phyloP scores from a whole-genome alignment of 2,888 invertebrate genomes.

The Catocala fraxini region DNA sequence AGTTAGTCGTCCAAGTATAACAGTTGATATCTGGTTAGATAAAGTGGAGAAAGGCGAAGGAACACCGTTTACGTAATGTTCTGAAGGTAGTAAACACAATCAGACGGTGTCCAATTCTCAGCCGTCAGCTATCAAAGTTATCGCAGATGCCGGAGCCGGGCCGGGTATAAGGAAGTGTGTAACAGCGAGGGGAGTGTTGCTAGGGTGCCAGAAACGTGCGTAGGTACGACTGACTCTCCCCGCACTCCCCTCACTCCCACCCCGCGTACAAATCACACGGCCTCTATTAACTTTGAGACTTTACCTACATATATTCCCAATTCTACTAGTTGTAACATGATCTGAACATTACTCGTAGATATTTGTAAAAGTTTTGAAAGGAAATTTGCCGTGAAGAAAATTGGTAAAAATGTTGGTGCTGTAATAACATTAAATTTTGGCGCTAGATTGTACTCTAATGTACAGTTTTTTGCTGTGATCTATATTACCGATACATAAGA shows the following conservation, averaged over 20 bases:
- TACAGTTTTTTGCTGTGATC: too few relatives aligned
- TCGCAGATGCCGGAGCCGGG: constrained; percentile 29
- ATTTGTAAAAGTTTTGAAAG: constrained; percentile 13
- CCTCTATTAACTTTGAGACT: constrained; percentile 51
- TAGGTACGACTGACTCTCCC: constrained; percentile 34
- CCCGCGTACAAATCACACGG: constrained; percentile 50
- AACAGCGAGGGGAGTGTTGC: constrained; percentile 38
- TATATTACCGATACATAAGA: too few relatives aligned
- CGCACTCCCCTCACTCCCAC: constrained; percentile 15
- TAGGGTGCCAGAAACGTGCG: constrained; percentile 47
- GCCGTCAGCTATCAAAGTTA: constrained; percentile 50
- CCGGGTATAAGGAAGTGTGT: constrained; percentile 33
- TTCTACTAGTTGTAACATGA: constrained; percentile 35
- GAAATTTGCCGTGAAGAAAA: constrained; percentile 3
- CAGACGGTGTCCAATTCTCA: constrained; percentile 48
- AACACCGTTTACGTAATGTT: constrained; percentile 40
- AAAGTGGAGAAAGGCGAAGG: constrained; percentile 21
- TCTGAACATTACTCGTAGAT: constrained; percentile 25
- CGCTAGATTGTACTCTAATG: not conserved
- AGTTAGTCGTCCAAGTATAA: not conserved
- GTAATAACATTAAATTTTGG: constrained; percentile 13
- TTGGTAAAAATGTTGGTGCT: not conserved
- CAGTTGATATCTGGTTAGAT: constrained; percentile 5
- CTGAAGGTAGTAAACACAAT: constrained; percentile 46
- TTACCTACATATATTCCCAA: constrained; percentile 43